phyloP scores from a whole-genome alignment of 2,113 vertebrate species.

The Mormoops blainvillei region DNA sequence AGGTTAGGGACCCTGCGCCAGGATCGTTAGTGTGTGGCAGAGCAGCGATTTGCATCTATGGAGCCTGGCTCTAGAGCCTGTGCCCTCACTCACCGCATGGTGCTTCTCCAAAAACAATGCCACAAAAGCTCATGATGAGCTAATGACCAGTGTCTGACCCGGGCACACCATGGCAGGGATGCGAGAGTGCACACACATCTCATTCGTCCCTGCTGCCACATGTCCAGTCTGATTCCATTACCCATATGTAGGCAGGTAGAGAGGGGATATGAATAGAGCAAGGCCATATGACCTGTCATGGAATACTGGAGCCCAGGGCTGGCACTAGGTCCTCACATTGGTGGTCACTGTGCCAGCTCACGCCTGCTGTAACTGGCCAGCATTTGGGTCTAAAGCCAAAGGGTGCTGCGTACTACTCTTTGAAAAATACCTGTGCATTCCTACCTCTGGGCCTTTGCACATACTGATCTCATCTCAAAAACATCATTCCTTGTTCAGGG shows the following conservation, averaged over 20 bases:
- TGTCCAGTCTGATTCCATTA: neutral
- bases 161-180: fast-evolving
- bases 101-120: neutral
- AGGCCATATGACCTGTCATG: fast-evolving
- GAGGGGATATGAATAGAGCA: neutral
- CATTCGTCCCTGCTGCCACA: fast-evolving
- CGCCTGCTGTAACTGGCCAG: neutral
- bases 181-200: fast-evolving
- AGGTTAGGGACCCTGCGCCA: no score
- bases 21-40: no score
- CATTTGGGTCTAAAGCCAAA: neutral
- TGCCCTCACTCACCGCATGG: neutral
- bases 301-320: neutral
- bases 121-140: neutral
- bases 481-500: neutral
- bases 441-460: neutral
- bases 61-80: neutral
- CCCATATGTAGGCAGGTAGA: neutral
- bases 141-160: fast-evolving
- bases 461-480: neutral
- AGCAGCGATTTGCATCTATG: neutral
- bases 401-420: neutral
- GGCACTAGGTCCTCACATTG: fast-evolving
- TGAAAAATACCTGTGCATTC: neutral
- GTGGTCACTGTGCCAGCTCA: neutral